Evolutionary conservation across 2,888 invertebrate species (phyloP).

Genomic region (Tiliacea aurago): DNA sequence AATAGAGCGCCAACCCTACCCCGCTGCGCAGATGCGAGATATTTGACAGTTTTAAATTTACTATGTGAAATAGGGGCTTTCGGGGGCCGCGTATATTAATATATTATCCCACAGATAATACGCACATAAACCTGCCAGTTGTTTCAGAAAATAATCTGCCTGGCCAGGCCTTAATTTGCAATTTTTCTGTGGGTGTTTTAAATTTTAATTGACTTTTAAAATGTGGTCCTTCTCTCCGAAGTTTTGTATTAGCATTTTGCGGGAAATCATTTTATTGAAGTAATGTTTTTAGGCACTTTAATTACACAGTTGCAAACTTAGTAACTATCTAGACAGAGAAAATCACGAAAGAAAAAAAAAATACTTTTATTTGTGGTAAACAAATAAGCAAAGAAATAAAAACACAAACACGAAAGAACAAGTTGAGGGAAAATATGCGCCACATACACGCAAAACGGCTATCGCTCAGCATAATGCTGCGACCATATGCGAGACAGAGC

Average conservation of each 20-base stretch:
- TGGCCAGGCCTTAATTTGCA: conserved; percentile 52
- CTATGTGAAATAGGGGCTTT: conserved; percentile 59
- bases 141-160: conserved; percentile 58
- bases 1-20: conserved; percentile 69
- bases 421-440: too few relatives aligned
- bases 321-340: background rate
- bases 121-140: conserved; percentile 56
- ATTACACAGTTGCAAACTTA: background rate
- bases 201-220: conserved; percentile 63
- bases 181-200: conserved; percentile 54
- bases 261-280: conserved; percentile 22
- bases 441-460: too few relatives aligned
- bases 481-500: too few relatives aligned
- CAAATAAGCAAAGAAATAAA: too few relatives aligned
- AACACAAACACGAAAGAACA: too few relatives aligned
- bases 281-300: conserved; percentile 8
- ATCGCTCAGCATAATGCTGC: too few relatives aligned
- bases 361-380: too few relatives aligned
- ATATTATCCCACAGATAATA: conserved; percentile 63
- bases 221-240: conserved; percentile 19
- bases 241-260: conserved; percentile 47
- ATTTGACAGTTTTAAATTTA: conserved; percentile 69
- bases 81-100: conserved; percentile 52
- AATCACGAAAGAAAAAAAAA: background rate
- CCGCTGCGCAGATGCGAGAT: conserved; percentile 70